Evolutionary conservation across 1,140 invertebrate species (phyloP), one percentile per base, ranked within the genome.

Genomic region (Teleopsis dalmanni): DNA sequence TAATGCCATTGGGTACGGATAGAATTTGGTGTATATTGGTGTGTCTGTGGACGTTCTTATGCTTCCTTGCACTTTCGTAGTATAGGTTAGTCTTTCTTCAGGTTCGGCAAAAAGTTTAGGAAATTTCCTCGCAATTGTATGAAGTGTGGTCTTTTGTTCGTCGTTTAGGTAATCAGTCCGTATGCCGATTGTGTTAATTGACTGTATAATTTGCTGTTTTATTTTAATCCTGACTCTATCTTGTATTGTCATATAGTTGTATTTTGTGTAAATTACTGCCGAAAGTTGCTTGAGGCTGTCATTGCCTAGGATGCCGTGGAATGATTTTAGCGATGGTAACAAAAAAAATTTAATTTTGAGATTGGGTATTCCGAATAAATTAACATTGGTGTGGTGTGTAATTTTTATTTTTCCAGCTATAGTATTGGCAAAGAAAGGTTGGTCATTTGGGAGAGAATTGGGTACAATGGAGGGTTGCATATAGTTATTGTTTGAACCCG

Each of bases 11-110:
- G 54, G 56, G 14, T 51, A 54, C n/a, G 46, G 52, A 35, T 56
- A 56, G 26, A 47, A 54, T 43, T 48, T 53, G 7, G 53, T 53
- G 33, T 52, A 57, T 13, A 55, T 29, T 33, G 50, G 53, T 1
- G 43, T 14, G n/a, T 57, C 53, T 3, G 48, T 35, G 3, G 25
- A 40, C 8, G 51, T 57, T 10, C 55, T 40, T 3, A 57, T 57
- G 47, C 50, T 45, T 33, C 51, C 51, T 34, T 48, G 6, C 7
- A 56, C 50, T 16, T 48, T 57, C 3, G 50, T 57, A 9, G 50
- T 52, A 35, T 50, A 56, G 1, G 52, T 54, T 2, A 51, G 49
- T 37, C 44, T 52, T 47, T 49, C 25, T 11, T 58, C 29, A n/a
- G n/a, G 55, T 9, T 57, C 43, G 0, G 53, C 35, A 18, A 56